These are phyloP conservation scores for Varecia variegata DNA, from an alignment of 2,797 vertebrate genomes.

Conservation along the genomic window DNA sequence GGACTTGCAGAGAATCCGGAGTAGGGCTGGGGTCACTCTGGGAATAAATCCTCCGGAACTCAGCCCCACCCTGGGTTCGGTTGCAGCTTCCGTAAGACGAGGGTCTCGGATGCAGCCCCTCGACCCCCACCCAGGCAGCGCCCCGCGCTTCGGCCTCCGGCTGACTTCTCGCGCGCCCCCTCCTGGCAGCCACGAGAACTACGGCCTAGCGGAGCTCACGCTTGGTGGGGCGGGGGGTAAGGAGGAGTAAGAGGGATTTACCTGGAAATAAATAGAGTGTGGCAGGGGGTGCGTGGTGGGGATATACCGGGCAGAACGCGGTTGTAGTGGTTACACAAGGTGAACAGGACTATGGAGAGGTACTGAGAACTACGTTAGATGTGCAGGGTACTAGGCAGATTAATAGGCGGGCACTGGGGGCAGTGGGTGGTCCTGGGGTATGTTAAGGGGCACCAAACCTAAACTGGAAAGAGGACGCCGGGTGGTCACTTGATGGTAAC, in stretches of 20 bases:
- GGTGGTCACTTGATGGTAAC: neutral
- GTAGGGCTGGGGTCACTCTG: neutral
- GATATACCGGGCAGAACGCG: neutral
- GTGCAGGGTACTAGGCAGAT: neutral
- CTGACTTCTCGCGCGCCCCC: conserved; percentile 49
- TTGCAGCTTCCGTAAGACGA: neutral
- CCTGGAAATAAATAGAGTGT: neutral
- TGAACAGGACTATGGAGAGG: neutral
- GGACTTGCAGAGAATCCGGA: neutral
- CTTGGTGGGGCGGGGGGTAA: no score
- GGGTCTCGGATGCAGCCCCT: neutral
- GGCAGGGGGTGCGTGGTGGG: neutral
- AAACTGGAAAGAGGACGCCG: neutral
- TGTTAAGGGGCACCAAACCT: neutral
- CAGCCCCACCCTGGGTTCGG: neutral
- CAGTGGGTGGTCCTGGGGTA: neutral
- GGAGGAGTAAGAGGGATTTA: neutral
- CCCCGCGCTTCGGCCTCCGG: neutral
- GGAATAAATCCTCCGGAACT: neutral
- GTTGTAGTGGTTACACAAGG: neutral
- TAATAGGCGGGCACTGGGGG: neutral
- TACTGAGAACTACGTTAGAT: neutral
- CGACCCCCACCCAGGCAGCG: conserved; percentile 30
- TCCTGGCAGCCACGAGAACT: conserved; percentile 40
- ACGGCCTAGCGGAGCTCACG: neutral